Evolutionary conservation across 2,797 vertebrate species (phyloP).

Genomic region (Acipenser oxyrinchus): DNA sequence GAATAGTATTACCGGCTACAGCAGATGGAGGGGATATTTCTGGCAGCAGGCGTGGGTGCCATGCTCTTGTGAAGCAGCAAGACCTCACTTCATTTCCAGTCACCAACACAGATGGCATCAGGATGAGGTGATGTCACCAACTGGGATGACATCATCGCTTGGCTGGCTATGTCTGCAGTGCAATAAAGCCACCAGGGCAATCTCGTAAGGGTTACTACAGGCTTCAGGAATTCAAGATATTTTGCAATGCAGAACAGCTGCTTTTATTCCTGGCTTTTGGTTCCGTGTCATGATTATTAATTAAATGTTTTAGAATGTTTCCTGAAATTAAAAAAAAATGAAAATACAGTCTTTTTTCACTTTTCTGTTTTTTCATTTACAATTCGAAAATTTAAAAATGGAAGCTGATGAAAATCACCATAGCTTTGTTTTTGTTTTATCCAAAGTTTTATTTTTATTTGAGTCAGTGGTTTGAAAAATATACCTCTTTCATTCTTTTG

Average conservation of each 20-base stretch:
- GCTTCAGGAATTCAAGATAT: background rate
- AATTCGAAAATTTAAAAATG: background rate
- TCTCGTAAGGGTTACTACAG: background rate
- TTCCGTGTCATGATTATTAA: background rate
- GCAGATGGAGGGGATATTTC: conserved; percentile 2
- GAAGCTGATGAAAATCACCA: background rate
- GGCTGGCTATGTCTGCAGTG: background rate
- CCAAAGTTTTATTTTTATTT: background rate
- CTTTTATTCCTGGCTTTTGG: background rate
- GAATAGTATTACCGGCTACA: background rate
- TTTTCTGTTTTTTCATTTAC: background rate
- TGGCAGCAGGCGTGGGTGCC: background rate
- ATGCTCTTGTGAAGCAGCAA: background rate
- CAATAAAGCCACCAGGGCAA: background rate
- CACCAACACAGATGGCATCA: background rate
- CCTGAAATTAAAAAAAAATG: background rate
- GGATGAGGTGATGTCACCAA: background rate
- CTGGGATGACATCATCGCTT: background rate
- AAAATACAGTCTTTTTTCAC: background rate
- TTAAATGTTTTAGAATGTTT: background rate
- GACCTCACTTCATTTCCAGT: background rate
- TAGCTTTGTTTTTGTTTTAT: background rate
- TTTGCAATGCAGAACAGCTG: background rate
- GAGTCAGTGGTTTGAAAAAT: background rate
- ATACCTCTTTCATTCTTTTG: too few relatives aligned